Evolutionary conservation across 2,797 vertebrate species (phyloP).

Genomic region (Harpagifer antarcticus): DNA sequence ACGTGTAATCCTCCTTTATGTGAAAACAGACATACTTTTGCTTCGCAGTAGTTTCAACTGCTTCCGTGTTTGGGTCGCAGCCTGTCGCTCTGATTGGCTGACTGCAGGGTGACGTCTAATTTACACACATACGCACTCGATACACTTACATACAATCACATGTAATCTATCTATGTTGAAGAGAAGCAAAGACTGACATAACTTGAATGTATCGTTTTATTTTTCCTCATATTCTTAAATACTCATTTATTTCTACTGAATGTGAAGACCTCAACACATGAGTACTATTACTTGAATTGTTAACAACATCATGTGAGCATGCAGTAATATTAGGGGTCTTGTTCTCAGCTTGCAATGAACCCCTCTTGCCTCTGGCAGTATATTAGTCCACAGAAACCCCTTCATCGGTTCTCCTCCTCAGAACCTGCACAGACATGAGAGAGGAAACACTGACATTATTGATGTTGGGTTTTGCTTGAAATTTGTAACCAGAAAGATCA

Average conservation of each 20-base stretch:
- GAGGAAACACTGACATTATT: slow-evolving; percentile 21
- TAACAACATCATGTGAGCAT: background rate
- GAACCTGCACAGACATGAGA: slow-evolving; percentile 67
- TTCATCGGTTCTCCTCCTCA: slow-evolving; percentile 59
- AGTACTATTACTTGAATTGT: no score
- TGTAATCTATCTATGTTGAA: background rate
- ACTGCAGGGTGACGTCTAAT: slow-evolving; percentile 24
- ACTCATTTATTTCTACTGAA: background rate
- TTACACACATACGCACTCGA: accelerated
- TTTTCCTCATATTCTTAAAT: background rate
- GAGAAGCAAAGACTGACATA: background rate
- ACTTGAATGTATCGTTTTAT: background rate
- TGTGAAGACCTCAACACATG: background rate
- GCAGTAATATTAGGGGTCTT: background rate
- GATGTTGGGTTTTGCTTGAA: slow-evolving; percentile 10
- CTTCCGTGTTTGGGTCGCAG: slow-evolving; percentile 73
- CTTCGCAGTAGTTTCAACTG: background rate
- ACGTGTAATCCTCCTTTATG: background rate
- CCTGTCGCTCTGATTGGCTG: slow-evolving; percentile 55
- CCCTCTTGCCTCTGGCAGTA: slow-evolving; percentile 16
- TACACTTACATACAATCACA: background rate
- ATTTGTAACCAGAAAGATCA: slow-evolving; percentile 6
- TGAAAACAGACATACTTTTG: slow-evolving; percentile 4
- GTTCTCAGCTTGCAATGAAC: slow-evolving; percentile 15
- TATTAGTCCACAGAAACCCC: slow-evolving; percentile 59